A percentile compares a stretch with the other conserved stretches of the same genome.
These are phyloP conservation scores for Drosophila sp. DNA, from an alignment of 1,140 invertebrate species.

Conservation along the genomic window DNA sequence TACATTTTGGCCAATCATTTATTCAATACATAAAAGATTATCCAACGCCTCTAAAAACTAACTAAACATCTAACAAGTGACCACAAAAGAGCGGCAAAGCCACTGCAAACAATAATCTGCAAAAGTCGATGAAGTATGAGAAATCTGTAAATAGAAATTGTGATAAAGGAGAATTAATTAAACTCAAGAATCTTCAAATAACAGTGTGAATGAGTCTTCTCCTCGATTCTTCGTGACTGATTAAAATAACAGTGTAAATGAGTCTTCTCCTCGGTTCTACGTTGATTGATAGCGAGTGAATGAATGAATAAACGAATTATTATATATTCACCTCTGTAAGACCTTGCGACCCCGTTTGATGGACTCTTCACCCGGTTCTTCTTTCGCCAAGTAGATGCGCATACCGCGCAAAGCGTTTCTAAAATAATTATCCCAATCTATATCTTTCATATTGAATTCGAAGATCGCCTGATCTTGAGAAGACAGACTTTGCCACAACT, in stretches of 20 bases:
- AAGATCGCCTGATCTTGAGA: conserved; percentile 86
- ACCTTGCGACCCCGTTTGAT: conserved; percentile 24
- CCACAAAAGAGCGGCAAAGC: conserved; percentile 43
- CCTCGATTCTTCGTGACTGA: too few species aligned
- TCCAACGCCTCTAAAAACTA: conserved; percentile 25
- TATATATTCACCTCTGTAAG: conserved; percentile 3
- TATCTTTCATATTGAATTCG: conserved; percentile 86
- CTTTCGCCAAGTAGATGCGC: conserved; percentile 88
- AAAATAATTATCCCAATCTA: conserved; percentile 88
- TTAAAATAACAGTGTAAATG: too few species aligned
- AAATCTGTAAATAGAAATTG: conserved; percentile 26
- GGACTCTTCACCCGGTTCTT: conserved; percentile 85
- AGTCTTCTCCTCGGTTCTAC: too few species aligned
- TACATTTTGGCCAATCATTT: conserved; percentile 35
- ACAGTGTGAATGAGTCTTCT: neutral
- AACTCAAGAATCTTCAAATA: neutral
- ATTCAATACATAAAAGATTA: conserved; percentile 20
- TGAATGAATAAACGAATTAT: too few species aligned
- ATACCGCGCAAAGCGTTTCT: conserved; percentile 86
- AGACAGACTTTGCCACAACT: conserved; percentile 86
- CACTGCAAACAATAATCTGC: conserved; percentile 28
- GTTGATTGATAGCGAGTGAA: too few species aligned
- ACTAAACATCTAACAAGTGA: conserved; percentile 24
- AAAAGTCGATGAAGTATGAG: conserved; percentile 41
- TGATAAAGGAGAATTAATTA: too few species aligned